Evolutionary conservation across 1,140 invertebrate species (phyloP).

Genomic region (Adoxophyes honmai): DNA sequence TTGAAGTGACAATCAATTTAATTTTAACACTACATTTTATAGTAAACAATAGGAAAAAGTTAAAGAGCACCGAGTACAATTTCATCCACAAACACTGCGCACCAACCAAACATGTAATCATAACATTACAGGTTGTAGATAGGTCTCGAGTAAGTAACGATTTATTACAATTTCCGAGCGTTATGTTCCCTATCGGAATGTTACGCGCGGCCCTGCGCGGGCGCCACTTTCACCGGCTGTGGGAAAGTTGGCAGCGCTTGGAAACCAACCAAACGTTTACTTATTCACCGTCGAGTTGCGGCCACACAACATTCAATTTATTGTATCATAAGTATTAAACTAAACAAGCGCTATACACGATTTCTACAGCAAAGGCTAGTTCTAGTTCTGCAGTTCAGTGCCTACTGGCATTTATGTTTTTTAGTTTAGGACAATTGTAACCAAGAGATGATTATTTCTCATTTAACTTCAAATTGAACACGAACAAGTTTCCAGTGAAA

Average conservation of each 20-base stretch:
- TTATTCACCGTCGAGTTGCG: slow-evolving; percentile 21
- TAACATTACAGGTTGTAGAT: not conserved
- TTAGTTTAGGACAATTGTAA: too few relatives aligned
- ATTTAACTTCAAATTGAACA: not conserved
- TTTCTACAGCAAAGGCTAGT: not conserved
- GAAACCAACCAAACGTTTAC: slow-evolving; percentile 49
- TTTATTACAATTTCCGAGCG: slow-evolving; percentile 10
- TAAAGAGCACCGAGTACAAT: too few relatives aligned
- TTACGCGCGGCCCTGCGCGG: slow-evolving; percentile 47
- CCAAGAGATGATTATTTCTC: not conserved
- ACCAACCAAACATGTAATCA: not conserved
- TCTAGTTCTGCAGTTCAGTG: slow-evolving; percentile 1
- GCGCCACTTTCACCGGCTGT: slow-evolving; percentile 64
- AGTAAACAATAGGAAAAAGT: too few relatives aligned
- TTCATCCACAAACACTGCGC: not conserved
- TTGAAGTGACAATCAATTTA: too few relatives aligned
- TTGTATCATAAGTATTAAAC: not conserved
- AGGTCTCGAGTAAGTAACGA: slow-evolving; percentile 36
- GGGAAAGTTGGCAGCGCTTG: slow-evolving; percentile 64
- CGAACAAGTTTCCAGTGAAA: not conserved
- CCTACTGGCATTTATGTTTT: too few relatives aligned
- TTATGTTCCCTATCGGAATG: slow-evolving; percentile 35
- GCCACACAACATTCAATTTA: slow-evolving; percentile 14
- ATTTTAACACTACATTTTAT: too few relatives aligned
- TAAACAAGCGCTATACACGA: not conserved